Conservation (phyloP, 1,140 invertebrate species). For the Heliconius nattereri region DNA sequence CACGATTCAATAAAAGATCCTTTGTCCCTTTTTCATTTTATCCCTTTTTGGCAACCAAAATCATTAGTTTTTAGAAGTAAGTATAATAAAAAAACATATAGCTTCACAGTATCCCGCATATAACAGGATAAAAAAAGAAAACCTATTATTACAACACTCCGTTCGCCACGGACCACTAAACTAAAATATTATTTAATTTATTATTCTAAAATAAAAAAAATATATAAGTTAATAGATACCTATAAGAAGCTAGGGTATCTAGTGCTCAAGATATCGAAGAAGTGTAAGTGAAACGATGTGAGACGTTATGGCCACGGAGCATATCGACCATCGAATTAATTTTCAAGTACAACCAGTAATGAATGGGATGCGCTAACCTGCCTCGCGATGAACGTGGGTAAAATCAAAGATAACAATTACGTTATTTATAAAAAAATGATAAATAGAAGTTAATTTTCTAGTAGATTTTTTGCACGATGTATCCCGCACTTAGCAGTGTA, state of each 20-base stretch:
- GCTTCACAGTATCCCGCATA: no score
- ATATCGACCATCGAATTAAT: conserved; percentile 72
- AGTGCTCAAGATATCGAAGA: conserved; percentile 22
- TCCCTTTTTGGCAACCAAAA: background rate
- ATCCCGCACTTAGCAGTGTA: no score
- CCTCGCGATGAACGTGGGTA: background rate
- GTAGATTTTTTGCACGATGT: no score
- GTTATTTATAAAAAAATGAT: no score
- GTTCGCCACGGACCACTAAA: no score
- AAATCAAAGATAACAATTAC: background rate
- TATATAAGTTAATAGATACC: background rate
- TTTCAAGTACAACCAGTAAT: conserved; percentile 63
- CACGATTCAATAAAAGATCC: background rate
- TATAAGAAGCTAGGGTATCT: background rate
- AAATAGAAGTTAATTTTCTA: no score
- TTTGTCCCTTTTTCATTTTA: background rate
- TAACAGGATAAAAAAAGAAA: no score
- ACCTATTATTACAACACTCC: no score
- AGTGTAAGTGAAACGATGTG: conserved; percentile 61
- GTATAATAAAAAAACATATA: background rate
- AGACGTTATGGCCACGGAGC: conserved; percentile 61
- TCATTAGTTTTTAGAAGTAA: background rate
- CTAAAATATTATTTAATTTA: background rate
- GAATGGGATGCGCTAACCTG: conserved; percentile 43
- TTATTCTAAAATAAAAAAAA: background rate